Conservation (phyloP, 2,113 vertebrate genomes). For the Herpetotheres cachinnans region DNA sequence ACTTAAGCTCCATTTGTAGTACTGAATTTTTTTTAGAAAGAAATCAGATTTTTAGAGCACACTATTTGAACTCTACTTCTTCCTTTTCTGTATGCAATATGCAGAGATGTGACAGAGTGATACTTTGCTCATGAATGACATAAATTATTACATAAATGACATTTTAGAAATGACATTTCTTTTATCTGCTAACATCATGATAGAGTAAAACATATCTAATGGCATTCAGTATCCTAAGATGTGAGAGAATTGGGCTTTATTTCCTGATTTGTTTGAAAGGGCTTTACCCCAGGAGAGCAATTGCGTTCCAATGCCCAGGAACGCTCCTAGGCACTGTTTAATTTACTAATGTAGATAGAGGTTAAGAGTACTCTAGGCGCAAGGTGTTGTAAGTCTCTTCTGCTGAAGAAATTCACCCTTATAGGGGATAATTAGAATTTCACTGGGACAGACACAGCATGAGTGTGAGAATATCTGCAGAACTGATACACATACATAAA, state of each 20-base stretch:
- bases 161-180: neutral
- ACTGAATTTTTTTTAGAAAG: neutral
- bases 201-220: neutral
- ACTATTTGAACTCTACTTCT: neutral
- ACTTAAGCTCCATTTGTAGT: neutral
- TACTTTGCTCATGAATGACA: neutral
- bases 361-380: neutral
- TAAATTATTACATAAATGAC: neutral
- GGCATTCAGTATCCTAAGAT: neutral
- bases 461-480: neutral
- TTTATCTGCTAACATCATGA: neutral
- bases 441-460: neutral
- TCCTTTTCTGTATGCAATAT: neutral
- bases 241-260: neutral
- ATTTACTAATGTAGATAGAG: neutral
- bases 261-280: neutral
- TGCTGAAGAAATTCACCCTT: neutral
- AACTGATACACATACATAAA: neutral
- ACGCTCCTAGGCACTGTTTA: neutral
- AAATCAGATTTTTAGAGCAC: neutral
- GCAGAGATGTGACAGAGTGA: neutral
- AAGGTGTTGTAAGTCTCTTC: neutral
- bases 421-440: neutral
- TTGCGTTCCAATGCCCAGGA: neutral
- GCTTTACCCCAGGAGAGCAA: neutral